Evolutionary conservation across 2,888 invertebrate species (phyloP).

Genomic region (Drosophila dives): DNA sequence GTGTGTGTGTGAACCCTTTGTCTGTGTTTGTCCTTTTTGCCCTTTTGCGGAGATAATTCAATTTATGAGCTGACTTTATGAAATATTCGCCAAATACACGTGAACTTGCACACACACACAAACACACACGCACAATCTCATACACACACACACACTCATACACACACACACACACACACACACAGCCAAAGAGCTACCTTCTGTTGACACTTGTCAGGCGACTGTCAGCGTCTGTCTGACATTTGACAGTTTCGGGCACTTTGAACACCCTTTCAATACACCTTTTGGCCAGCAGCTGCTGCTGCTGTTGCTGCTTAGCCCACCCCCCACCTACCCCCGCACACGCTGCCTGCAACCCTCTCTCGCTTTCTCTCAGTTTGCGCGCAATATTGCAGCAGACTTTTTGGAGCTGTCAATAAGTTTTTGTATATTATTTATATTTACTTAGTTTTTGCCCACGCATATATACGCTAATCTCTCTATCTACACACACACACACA

Average conservation of each 20-base stretch:
- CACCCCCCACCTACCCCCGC: background rate
- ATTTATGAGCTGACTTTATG: slow-evolving; percentile 69
- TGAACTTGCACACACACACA: slow-evolving; percentile 26
- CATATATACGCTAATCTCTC: slow-evolving; percentile 48
- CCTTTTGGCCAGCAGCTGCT: slow-evolving; percentile 56
- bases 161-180: slow-evolving; percentile 15
- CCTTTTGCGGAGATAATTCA: slow-evolving; percentile 69
- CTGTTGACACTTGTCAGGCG: slow-evolving; percentile 78
- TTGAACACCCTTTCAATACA: slow-evolving; percentile 56
- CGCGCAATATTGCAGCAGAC: slow-evolving; percentile 68
- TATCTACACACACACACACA: slow-evolving; percentile 9
- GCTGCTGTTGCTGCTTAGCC: slow-evolving; percentile 20
- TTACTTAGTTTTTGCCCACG: slow-evolving; percentile 47
- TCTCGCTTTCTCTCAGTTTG: slow-evolving; percentile 8
- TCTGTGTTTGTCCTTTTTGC: slow-evolving; percentile 46
- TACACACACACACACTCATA: slow-evolving; percentile 10
- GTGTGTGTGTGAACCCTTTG: slow-evolving; percentile 35
- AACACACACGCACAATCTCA: too few species aligned
- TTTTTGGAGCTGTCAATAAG: slow-evolving; percentile 69
- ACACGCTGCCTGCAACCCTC: slow-evolving; percentile 27
- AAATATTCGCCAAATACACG: slow-evolving; percentile 58
- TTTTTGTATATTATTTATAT: slow-evolving; percentile 54
- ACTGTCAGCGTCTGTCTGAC: slow-evolving; percentile 71
- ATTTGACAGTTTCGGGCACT: slow-evolving; percentile 72
- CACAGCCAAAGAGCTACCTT: slow-evolving; percentile 35